Base-by-base conservation (phyloP, 2,113 vertebrate genomes). In the Varanus komodoensis region DNA sequence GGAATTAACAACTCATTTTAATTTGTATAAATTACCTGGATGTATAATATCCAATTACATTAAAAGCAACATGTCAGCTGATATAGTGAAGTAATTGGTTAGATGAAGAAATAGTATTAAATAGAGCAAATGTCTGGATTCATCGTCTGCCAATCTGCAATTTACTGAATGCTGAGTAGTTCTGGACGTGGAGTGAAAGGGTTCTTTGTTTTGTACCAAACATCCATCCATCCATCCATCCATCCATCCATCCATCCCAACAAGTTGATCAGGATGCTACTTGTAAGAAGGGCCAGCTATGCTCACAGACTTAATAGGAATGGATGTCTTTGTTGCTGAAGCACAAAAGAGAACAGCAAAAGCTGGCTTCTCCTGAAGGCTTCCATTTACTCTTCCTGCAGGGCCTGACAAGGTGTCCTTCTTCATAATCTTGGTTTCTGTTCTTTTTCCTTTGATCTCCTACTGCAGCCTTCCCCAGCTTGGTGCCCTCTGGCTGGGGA, bases 21-120 rank as follows among this genome's bases (percentile, higher is more conserved):
- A 96, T 97, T 97, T 97, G 93, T 95, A 96, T 96, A 95, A 96
- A 94, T 94, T 93, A 88, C 86, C 82, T 93, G 92, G 93, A 93
- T 96, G 92, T 91, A 67, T 93, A 96, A 91, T 91, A 89, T 73
- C 29, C 95, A 97, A 98, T 98, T 97, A 95, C 90, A 91, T 94
- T 97, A 97, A 97, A 95, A 97, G 96, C 95, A 94, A 50, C 90
- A 92, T 92, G 94, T 92, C 90, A 92, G 82, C 86, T 93, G 91
- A 92, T 92, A 92, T 34, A 93, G 82, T 77, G 48, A 95, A 95
- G 95, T 93, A 96, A 96, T 97, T 95, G 93, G 89, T 92, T 95
- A 57, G 84, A 91, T 91, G 74, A 89, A 89, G 90, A 93, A 93
- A 93, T 95, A n/a, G 90, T 77, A 89, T 94, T 96, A 92, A 54